Conservation (phyloP, 2,797 vertebrate species). For the Sus cebifrons region DNA sequence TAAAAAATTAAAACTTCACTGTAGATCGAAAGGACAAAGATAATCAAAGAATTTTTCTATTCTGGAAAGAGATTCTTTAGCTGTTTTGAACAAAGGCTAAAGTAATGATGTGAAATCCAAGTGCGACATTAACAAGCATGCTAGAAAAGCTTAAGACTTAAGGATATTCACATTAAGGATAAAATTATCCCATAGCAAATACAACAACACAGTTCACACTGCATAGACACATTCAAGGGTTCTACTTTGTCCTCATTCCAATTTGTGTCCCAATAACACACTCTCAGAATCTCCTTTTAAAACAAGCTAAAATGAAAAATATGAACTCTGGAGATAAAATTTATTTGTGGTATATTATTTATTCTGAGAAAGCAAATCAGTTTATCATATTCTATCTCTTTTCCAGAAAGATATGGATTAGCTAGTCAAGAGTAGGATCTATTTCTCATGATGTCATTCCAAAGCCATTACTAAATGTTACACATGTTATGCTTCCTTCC, state of each 20-base stretch:
- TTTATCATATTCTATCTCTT: constrained; percentile 61
- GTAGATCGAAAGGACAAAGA: constrained; percentile 69
- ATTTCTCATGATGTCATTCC: constrained; percentile 80
- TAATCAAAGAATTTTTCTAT: constrained; percentile 51
- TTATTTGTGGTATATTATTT: constrained; percentile 20
- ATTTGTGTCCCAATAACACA: constrained; percentile 61
- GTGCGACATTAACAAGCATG: constrained; percentile 66
- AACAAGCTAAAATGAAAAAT: constrained; percentile 71
- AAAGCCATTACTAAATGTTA: constrained; percentile 79
- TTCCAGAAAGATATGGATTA: constrained; percentile 72
- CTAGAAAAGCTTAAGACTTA: constrained; percentile 76
- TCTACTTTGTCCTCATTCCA: constrained; percentile 58
- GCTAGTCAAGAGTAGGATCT: constrained; percentile 47
- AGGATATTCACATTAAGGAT: constrained; percentile 76
- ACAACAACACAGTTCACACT: constrained; percentile 68
- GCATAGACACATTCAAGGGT: background rate
- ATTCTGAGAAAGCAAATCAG: constrained; percentile 68
- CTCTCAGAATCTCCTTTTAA: constrained; percentile 65
- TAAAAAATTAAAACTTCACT: constrained; percentile 67
- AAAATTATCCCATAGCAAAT: constrained; percentile 77
- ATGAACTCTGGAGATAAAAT: constrained; percentile 37
- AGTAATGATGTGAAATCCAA: constrained; percentile 65
- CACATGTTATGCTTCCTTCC: constrained; percentile 72
- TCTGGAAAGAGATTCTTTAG: constrained; percentile 77
- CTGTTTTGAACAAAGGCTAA: constrained; percentile 70